Conservation (phyloP, 2,888 invertebrate genomes). For the Eueremaeus valkanovi region DNA sequence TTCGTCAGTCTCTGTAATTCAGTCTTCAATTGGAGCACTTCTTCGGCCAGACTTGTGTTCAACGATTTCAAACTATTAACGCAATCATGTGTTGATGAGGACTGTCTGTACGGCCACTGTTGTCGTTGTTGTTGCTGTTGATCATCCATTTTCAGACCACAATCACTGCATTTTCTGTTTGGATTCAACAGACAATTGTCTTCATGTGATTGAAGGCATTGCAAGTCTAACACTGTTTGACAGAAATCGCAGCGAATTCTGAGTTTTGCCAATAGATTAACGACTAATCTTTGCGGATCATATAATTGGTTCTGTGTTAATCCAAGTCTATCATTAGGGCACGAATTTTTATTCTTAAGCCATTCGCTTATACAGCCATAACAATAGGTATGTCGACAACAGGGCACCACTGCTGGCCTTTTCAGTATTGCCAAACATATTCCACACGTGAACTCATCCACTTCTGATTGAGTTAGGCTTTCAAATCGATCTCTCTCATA, state of each 20-base stretch:
- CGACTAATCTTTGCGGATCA: conserved; percentile 31
- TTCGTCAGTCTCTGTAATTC: conserved; percentile 2
- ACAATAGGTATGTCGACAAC: conserved; percentile 32
- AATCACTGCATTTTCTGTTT: neutral
- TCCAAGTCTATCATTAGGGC: conserved; percentile 27
- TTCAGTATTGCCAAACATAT: conserved; percentile 23
- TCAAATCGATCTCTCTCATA: conserved; percentile 20
- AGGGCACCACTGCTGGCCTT: conserved; percentile 17
- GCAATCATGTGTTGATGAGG: neutral
- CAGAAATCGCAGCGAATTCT: conserved; percentile 16
- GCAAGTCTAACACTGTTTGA: neutral
- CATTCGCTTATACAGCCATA: conserved; percentile 9
- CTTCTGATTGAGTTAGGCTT: neutral
- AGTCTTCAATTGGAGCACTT: neutral
- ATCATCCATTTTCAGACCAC: neutral
- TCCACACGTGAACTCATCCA: conserved; percentile 16
- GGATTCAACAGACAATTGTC: conserved; percentile 12
- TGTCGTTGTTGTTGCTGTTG: neutral
- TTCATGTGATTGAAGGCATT: neutral
- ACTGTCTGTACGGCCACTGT: no score
- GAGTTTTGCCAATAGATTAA: conserved; percentile 31
- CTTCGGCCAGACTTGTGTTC: neutral
- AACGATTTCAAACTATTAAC: conserved; percentile 27
- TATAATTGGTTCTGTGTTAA: conserved; percentile 9
- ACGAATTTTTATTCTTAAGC: conserved; percentile 14